phyloP scores from a whole-genome alignment of 1,140 invertebrate genomes.

The Sycophaga agraensis region DNA sequence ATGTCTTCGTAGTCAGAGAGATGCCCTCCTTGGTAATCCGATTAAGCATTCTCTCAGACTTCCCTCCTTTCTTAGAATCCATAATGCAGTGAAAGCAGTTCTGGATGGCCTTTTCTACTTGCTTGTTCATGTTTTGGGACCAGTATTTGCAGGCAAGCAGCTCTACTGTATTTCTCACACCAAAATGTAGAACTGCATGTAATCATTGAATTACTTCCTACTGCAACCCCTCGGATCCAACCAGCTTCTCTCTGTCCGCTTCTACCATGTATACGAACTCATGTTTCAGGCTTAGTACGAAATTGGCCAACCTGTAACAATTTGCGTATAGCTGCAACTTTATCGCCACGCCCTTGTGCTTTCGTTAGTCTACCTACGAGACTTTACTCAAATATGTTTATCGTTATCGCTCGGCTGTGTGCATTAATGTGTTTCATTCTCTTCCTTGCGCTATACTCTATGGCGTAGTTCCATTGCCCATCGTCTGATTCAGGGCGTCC shows the following conservation, averaged over 20 bases:
- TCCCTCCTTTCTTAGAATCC: neutral
- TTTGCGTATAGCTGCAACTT: conserved; percentile 1
- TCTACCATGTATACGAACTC: conserved; percentile 19
- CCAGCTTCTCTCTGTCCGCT: neutral
- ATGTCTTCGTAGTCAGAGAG: too few species aligned
- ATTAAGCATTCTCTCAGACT: neutral
- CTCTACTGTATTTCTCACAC: neutral
- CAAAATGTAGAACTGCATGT: neutral
- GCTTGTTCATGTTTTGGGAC: neutral
- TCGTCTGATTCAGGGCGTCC: too few species aligned
- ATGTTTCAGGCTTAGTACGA: conserved; percentile 3
- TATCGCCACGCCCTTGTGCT: conserved; percentile 17
- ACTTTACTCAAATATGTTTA: neutral
- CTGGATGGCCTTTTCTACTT: neutral
- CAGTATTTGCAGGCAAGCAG: neutral
- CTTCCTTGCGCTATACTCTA: conserved; percentile 35
- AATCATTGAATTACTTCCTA: neutral
- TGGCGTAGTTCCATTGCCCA: too few species aligned
- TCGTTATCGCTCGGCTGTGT: conserved; percentile 35
- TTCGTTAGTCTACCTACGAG: neutral
- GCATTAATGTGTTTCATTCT: conserved; percentile 41
- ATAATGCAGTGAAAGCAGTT: conserved; percentile 6
- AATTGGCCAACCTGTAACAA: neutral
- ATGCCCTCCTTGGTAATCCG: neutral
- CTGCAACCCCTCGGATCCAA: neutral